phyloP scores from a whole-genome alignment of 2,113 vertebrate genomes.

The Parus major region DNA sequence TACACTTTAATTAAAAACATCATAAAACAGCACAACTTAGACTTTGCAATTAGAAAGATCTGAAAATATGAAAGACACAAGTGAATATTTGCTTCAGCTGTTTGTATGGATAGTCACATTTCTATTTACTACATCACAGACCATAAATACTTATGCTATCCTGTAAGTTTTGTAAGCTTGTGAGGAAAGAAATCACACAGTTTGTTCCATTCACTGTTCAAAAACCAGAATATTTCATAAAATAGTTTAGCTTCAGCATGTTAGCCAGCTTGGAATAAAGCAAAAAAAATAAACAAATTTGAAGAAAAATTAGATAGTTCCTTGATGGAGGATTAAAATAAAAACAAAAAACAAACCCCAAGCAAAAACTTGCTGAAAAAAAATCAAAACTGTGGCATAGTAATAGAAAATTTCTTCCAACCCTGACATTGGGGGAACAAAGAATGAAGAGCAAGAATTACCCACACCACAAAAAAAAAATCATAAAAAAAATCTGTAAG shows the following conservation, averaged over 20 bases:
- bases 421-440: not conserved
- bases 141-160: not conserved
- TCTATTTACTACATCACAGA: not conserved
- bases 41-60: not conserved
- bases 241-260: not conserved
- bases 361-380: not conserved
- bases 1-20: not conserved
- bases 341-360: not conserved
- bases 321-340: not conserved
- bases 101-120: not conserved
- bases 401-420: not conserved
- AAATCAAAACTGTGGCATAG: not conserved
- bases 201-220: not conserved
- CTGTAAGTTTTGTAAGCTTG: not conserved
- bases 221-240: not conserved
- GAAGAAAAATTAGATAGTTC: not conserved
- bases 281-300: not conserved
- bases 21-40: not conserved
- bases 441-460: not conserved
- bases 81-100: not conserved
- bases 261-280: not conserved
- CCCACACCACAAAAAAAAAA: not conserved
- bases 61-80: not conserved
- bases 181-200: not conserved
- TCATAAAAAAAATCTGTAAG: not conserved